A percentile compares a stretch with the other conserved stretches of the same genome.
phyloP scores from a whole-genome alignment of 2,797 vertebrate genomes.

The Melanotaenia nigrans region DNA sequence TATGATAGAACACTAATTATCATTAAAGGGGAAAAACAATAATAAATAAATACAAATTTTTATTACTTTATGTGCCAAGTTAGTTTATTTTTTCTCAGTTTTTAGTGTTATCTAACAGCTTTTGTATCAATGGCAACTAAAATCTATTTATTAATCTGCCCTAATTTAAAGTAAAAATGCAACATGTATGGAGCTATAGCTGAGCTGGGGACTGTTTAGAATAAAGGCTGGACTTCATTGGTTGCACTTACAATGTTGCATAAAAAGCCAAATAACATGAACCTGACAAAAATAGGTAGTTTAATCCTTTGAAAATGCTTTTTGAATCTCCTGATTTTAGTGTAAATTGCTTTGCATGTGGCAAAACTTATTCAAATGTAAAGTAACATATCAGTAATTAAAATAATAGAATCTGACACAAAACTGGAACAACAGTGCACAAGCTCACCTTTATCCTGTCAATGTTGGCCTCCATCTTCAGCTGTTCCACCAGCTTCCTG shows the following conservation, averaged over 20 bases:
- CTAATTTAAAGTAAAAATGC: neutral
- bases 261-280: neutral
- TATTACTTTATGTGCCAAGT: neutral
- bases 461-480: conserved; percentile 99
- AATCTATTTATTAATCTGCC: no score
- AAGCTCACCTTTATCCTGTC: conserved; percentile 96
- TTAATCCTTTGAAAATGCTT: neutral
- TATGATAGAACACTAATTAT: no score
- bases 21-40: neutral
- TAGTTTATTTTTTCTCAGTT: neutral
- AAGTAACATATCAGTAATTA: neutral
- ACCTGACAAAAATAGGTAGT: neutral
- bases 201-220: neutral
- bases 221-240: no score
- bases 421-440: neutral
- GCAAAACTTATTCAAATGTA: neutral
- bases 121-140: no score
- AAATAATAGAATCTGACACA: neutral
- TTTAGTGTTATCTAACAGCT: neutral
- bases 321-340: neutral
- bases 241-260: no score
- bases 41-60: neutral
- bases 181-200: neutral
- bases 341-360: neutral
- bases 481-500: conserved; percentile 89